These are phyloP conservation scores for Halcyon leucocephala DNA, from an alignment of 2,797 vertebrate genomes.

Conservation along the genomic window DNA sequence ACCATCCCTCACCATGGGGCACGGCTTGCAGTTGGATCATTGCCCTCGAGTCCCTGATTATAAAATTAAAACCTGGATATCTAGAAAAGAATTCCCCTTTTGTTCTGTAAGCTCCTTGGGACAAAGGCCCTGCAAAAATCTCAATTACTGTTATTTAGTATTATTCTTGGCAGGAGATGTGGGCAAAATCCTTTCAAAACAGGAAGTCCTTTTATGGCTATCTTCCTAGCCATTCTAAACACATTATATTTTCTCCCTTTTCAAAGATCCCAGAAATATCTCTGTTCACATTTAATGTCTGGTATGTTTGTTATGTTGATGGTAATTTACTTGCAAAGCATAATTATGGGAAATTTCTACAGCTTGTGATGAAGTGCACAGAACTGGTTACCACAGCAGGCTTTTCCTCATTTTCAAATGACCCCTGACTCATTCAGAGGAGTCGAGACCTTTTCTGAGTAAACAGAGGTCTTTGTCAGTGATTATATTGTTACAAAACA, in stretches of 20 bases:
- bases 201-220: neutral
- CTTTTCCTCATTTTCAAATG: neutral
- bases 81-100: neutral
- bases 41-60: neutral
- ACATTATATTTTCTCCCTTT: neutral
- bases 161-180: neutral
- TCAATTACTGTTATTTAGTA: neutral
- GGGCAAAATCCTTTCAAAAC: neutral
- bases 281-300: neutral
- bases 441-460: neutral
- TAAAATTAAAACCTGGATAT: neutral
- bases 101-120: neutral
- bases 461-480: neutral
- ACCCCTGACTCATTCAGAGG: neutral
- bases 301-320: neutral
- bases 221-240: neutral
- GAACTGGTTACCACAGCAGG: neutral
- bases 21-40: neutral
- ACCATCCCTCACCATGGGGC: neutral
- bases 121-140: neutral
- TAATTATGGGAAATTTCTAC: neutral
- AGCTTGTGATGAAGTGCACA: neutral
- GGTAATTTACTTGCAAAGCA: neutral
- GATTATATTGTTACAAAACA: neutral
- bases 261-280: neutral